A percentile compares a stretch with the other conserved stretches of the same genome.
These are phyloP conservation scores for Papilio polytes DNA, from an alignment of 1,140 invertebrate species.

Conservation along the genomic window DNA sequence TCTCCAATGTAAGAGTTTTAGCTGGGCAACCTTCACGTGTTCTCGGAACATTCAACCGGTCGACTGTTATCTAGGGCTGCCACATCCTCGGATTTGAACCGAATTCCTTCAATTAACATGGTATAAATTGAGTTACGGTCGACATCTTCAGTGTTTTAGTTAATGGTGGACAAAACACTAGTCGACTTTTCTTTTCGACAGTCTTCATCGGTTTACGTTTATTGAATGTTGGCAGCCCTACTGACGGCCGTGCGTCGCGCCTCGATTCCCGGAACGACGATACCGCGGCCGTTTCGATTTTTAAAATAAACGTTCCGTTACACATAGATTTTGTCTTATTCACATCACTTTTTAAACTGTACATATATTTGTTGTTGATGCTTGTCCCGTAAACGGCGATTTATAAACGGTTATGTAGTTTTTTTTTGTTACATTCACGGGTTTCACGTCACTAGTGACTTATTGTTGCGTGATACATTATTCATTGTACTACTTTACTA, in stretches of 20 bases:
- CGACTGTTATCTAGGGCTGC: conserved; percentile 38
- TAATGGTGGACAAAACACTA: not conserved
- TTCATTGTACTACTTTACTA: conserved; percentile 25
- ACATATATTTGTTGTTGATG: not conserved
- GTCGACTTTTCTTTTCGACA: not conserved
- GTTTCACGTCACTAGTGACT: conserved; percentile 32
- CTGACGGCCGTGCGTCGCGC: conserved; percentile 44
- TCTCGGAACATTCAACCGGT: conserved; percentile 73
- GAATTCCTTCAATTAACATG: not conserved
- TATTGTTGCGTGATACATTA: conserved; percentile 36
- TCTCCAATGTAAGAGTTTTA: conserved; percentile 65
- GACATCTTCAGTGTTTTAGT: too few relatives aligned
- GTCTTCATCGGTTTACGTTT: not conserved
- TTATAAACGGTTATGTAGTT: not conserved
- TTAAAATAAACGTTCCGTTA: conserved; percentile 76
- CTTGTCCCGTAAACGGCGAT: not conserved
- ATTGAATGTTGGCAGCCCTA: not conserved
- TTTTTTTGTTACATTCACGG: not conserved
- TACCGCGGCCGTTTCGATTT: conserved; percentile 67
- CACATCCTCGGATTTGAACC: not conserved
- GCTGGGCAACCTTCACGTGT: conserved; percentile 74
- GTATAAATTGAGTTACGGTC: too few relatives aligned
- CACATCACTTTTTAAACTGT: not conserved
- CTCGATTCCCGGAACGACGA: conserved; percentile 67
- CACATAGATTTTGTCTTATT: conserved; percentile 57